Base-by-base conservation (phyloP, 2,113 vertebrate species). In the Grammomys surdaster region DNA sequence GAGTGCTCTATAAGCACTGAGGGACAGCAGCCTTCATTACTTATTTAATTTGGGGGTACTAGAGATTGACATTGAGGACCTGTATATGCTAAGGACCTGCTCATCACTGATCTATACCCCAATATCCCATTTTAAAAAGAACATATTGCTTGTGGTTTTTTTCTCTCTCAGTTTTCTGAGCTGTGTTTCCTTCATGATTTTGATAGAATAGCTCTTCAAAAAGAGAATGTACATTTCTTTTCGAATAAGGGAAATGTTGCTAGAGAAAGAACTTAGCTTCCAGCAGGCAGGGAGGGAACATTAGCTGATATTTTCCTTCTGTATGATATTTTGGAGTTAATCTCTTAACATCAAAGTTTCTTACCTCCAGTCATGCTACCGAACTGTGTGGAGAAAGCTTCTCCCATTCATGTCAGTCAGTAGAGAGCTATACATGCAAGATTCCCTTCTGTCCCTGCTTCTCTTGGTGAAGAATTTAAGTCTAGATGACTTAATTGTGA, bases 321-420 rank as follows among this genome's bases (percentile, higher is more conserved):
- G 17, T 1, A n/a, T 3, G 17, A 4, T 40, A 7, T 60, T 46
- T 70, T 77, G 46, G 28, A 70, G 14, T 75, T 58, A 10, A 56
- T 94, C 54, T 77, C 86, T 60, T 33, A 56, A n/a, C 33, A 31
- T 22, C 12, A 43, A 9, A 0, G 56, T 81, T 77, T 88, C 54
- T 69, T 56, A n/a, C 33, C 93, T 89, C 7, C 54, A 60, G 7
- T 24, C 65, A 26, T 22, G 28, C 48, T 36, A 36, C 33, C 5
- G 16, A 51, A 80, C 6, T 5, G 26, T 11, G 1, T 73, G 3
- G 36, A 3, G 56, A 75, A 58, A 46, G 0, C 6, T 2, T 70
- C 5, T 33, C 5, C 17, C 11, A 0, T 0, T 2, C 4, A 31
- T 9, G 0, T 3, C 31, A 10, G 2, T 1, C 16, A 20, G 22